Base-by-base conservation (phyloP, 2,888 invertebrate genomes). In the Craniophora ligustri region DNA sequence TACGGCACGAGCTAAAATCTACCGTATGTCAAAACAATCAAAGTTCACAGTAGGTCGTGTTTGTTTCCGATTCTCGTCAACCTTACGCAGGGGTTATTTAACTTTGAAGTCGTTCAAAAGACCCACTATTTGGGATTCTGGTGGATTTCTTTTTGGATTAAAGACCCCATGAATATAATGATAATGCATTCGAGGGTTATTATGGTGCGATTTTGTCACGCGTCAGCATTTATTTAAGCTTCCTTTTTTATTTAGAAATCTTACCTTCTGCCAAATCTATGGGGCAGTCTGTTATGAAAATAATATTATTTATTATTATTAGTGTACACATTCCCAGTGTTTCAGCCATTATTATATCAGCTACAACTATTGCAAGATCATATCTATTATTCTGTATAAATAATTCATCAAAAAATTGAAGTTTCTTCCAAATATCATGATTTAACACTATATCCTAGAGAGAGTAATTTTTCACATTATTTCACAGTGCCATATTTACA, bases 101-200 rank as follows among this genome's bases (percentile, higher is more conserved):
- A 92, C 93, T 92, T 92, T 92, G 93, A 93, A 92, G 91, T 91
- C 85, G 87, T 88, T 91, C 92, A 92, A 92, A 91, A 88, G 91
- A 89, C 89, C 92, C 91, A 85, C 84, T 88, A 88, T 91, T 89
- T 84, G 79, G 87, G 90, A 90, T 91, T 91, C 87, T 89, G 91
- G 87, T 88, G 91, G 89, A 91, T 92, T 92, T 91, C 91, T 92
- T 92, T 92, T 92, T 75, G 91, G 92, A 92, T 92, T 93, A 92
- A 89, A 89, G 89, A 80, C 88, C 90, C 88, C 87, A 86, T 92
- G 93, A 91, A 90, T 92, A 88, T 92, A 92, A 93, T 92, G 92
- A 92, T 92, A 92, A 91, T 92, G 87, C 84, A 81, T 83, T 77
- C 59, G 81, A 71, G 84, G 83, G 84, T 82, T 84, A 86, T 88